Evolutionary conservation across 1,140 invertebrate species (phyloP).

Genomic region (Zaprionus camerounensis): DNA sequence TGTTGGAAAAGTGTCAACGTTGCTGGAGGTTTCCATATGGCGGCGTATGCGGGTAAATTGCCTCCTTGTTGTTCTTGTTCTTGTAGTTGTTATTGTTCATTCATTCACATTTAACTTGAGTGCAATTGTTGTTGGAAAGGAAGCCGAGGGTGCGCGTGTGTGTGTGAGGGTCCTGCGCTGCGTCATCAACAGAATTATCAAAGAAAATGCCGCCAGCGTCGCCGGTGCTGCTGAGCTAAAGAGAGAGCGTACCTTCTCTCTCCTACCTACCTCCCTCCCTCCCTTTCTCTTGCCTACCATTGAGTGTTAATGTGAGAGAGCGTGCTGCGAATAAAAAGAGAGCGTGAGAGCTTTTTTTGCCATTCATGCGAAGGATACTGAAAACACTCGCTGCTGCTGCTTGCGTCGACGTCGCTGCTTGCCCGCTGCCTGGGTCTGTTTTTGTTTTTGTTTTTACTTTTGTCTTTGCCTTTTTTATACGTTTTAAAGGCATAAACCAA

Average conservation of each 20-base stretch:
- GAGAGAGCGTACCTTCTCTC: background rate
- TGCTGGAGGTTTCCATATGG: slow-evolving; percentile 39
- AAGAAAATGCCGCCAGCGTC: slow-evolving; percentile 44
- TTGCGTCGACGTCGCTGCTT: slow-evolving; percentile 1
- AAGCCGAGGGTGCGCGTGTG: background rate
- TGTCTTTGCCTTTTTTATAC: slow-evolving; percentile 44
- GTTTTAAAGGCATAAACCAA: slow-evolving; percentile 46
- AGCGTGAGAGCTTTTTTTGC: slow-evolving; percentile 16
- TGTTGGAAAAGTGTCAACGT: slow-evolving; percentile 27
- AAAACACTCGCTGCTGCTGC: slow-evolving; percentile 39
- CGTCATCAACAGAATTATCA: slow-evolving; percentile 47
- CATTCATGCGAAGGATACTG: slow-evolving; percentile 72
- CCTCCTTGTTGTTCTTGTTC: slow-evolving; percentile 9
- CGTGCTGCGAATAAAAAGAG: background rate
- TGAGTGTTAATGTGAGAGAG: slow-evolving; percentile 15
- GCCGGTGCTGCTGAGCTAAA: slow-evolving; percentile 32
- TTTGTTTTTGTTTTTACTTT: slow-evolving; percentile 1
- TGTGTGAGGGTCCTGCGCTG: slow-evolving; percentile 26
- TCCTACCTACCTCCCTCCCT: too few species aligned
- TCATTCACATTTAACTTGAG: slow-evolving; percentile 45
- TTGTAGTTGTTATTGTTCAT: slow-evolving; percentile 15
- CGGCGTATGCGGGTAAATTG: slow-evolving; percentile 35
- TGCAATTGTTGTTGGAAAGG: background rate
- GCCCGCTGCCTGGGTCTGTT: background rate
- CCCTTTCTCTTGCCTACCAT: background rate